These are phyloP conservation scores for Stegophylla sp. DNA, from an alignment of 2,888 invertebrate species.

Conservation along the genomic window DNA sequence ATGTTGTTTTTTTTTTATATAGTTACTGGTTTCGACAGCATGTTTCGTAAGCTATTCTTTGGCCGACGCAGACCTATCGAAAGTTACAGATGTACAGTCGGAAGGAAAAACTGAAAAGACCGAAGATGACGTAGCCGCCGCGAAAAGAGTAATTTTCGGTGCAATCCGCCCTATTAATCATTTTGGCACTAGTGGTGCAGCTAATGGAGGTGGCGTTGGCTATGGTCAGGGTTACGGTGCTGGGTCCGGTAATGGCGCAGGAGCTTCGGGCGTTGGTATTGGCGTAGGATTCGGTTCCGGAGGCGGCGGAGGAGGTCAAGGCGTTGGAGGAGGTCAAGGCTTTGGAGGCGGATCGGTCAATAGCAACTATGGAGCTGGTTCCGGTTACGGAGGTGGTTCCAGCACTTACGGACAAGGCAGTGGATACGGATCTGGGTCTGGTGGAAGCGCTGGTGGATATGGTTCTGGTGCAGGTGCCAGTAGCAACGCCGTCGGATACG, in stretches of 20 bases:
- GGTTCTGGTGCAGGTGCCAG: slow-evolving; percentile 20
- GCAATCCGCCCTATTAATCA: slow-evolving; percentile 1
- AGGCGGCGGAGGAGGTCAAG: slow-evolving; percentile 1
- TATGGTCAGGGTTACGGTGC: slow-evolving; percentile 10
- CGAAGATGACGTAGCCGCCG: not conserved
- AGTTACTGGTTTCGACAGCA: slow-evolving; percentile 12
- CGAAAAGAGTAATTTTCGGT: slow-evolving; percentile 37
- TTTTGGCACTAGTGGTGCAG: slow-evolving; percentile 35
- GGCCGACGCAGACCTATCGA: not conserved
- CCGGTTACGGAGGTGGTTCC: slow-evolving; percentile 21
- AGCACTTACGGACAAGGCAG: slow-evolving; percentile 34
- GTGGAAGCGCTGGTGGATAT: slow-evolving; percentile 21
- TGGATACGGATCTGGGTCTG: slow-evolving; percentile 28
- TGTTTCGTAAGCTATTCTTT: not conserved
- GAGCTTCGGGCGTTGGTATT: slow-evolving; percentile 1
- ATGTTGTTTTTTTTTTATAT: not conserved
- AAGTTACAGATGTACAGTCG: slow-evolving; percentile 6
- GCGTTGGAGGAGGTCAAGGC: slow-evolving; percentile 34
- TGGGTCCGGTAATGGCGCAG: not conserved
- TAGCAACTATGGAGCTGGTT: slow-evolving; percentile 30
- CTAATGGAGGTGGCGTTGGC: slow-evolving; percentile 22
- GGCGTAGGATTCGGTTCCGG: slow-evolving; percentile 33
- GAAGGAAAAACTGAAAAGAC: slow-evolving; percentile 28
- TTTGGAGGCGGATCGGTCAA: slow-evolving; percentile 21
- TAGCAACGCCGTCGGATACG: slow-evolving; percentile 19